Percentiles rank a stretch among this genome's conserved stretches.
Evolutionary conservation across 2,888 invertebrate species (phyloP).

Genomic region (Diplazon laetatorius): DNA sequence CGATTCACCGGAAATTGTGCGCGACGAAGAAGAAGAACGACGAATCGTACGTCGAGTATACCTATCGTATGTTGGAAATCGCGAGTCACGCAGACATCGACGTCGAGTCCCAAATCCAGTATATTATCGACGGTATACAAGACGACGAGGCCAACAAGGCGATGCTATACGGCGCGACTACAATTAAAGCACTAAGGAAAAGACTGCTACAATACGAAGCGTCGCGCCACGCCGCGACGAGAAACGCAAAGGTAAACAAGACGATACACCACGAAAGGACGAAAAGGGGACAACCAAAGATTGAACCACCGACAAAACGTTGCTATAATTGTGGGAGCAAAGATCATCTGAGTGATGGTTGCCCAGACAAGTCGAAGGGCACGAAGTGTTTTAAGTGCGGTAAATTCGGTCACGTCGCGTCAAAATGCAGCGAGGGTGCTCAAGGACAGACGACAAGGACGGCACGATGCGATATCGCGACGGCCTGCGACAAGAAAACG

Average conservation of each 20-base stretch:
- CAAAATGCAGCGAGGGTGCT: slow-evolving; percentile 39
- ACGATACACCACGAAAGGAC: background rate
- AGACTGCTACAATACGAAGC: slow-evolving; percentile 7
- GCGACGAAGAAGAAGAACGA: slow-evolving; percentile 38
- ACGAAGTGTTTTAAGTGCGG: slow-evolving; percentile 67
- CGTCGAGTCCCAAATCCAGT: slow-evolving; percentile 48
- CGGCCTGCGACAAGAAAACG: background rate
- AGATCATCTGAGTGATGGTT: slow-evolving; percentile 58
- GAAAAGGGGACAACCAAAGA: slow-evolving; percentile 5
- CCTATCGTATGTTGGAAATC: slow-evolving; percentile 59
- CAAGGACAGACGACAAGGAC: background rate
- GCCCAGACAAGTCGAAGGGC: slow-evolving; percentile 61
- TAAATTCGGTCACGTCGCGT: slow-evolving; percentile 64
- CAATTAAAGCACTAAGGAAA: background rate
- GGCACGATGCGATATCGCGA: slow-evolving; percentile 18
- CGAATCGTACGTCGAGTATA: slow-evolving; percentile 54
- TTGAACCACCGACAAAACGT: slow-evolving; percentile 11
- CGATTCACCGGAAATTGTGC: slow-evolving; percentile 40
- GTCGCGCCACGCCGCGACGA: too few species aligned
- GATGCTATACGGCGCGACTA: slow-evolving; percentile 11
- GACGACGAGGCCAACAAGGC: slow-evolving; percentile 52
- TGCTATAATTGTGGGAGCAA: slow-evolving; percentile 67
- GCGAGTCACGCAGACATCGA: slow-evolving; percentile 60
- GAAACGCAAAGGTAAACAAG: slow-evolving; percentile 10
- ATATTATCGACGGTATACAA: slow-evolving; percentile 54